phyloP scores from a whole-genome alignment of 2,113 vertebrate genomes.

The Oncorhynchus tshawytscha region DNA sequence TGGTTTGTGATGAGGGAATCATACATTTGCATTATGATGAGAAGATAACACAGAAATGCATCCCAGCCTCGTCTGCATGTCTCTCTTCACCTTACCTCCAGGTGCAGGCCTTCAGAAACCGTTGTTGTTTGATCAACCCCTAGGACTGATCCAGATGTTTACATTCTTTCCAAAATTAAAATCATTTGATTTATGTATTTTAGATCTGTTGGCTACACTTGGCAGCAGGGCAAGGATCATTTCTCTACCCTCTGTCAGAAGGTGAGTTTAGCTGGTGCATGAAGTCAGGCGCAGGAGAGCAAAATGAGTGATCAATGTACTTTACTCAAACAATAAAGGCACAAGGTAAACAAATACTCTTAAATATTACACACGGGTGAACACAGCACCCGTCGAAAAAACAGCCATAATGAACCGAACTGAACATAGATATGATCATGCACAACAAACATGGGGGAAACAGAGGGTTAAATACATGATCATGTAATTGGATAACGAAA shows the following conservation, averaged over 20 bases:
- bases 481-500: too few relatives aligned
- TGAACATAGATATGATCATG: too few relatives aligned
- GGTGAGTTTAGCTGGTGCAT: too few relatives aligned
- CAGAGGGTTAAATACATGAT: too few relatives aligned
- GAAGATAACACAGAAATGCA: neutral
- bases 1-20: neutral
- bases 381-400: too few relatives aligned
- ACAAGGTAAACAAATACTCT: too few relatives aligned
- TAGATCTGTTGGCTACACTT: neutral
- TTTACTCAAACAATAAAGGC: too few relatives aligned
- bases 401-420: too few relatives aligned
- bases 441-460: too few relatives aligned
- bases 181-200: neutral
- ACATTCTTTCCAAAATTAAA: neutral
- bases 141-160: slow-evolving; percentile 9
- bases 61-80: neutral
- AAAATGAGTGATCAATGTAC: too few relatives aligned
- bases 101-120: slow-evolving; percentile 2
- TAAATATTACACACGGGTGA: too few relatives aligned
- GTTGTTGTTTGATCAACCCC: neutral
- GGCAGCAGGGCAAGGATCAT: neutral
- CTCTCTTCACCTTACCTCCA: neutral
- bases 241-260: neutral
- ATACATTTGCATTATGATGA: neutral
- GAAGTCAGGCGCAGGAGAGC: too few relatives aligned